phyloP scores from a whole-genome alignment of 2,113 vertebrate genomes.

The Typhlomys cinereus region DNA sequence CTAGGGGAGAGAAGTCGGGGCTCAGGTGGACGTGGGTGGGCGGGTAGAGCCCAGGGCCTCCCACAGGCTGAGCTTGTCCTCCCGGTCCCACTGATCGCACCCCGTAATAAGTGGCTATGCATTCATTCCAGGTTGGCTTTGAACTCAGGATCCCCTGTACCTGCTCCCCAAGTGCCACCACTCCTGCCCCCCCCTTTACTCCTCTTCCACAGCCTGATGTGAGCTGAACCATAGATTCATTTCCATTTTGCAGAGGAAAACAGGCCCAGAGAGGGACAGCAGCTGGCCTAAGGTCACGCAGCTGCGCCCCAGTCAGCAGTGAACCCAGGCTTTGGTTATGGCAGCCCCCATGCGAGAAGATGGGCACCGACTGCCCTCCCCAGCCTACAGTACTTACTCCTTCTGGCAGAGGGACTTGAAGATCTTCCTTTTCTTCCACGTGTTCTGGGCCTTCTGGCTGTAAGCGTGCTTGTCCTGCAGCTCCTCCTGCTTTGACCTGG shows the following conservation, averaged over 20 bases:
- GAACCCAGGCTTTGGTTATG: not conserved
- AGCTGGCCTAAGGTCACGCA: not conserved
- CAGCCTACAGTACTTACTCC: slow-evolving; percentile 80
- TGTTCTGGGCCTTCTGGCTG: slow-evolving; percentile 86
- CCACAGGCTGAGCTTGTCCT: too few species aligned
- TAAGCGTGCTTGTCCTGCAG: slow-evolving; percentile 87
- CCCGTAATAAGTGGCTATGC: too few species aligned
- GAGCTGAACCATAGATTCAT: not conserved
- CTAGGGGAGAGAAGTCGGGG: slow-evolving; percentile 1
- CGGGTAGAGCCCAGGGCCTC: not conserved
- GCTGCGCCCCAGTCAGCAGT: not conserved
- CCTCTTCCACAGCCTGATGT: not conserved
- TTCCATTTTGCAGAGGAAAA: not conserved
- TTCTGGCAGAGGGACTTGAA: slow-evolving; percentile 85
- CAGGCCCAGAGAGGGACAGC: not conserved
- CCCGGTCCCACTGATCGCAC: too few species aligned
- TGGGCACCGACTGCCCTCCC: not conserved
- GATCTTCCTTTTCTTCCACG: slow-evolving; percentile 87
- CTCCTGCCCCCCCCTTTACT: not conserved
- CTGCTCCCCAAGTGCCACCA: not conserved
- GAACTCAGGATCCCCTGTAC: not conserved
- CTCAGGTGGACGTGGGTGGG: not conserved
- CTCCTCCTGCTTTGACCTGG: slow-evolving; percentile 91
- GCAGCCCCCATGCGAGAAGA: too few species aligned
- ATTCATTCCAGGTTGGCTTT: too few species aligned